These are phyloP conservation scores for Arizona elegans DNA, from an alignment of 2,113 vertebrate species.

Conservation along the genomic window DNA sequence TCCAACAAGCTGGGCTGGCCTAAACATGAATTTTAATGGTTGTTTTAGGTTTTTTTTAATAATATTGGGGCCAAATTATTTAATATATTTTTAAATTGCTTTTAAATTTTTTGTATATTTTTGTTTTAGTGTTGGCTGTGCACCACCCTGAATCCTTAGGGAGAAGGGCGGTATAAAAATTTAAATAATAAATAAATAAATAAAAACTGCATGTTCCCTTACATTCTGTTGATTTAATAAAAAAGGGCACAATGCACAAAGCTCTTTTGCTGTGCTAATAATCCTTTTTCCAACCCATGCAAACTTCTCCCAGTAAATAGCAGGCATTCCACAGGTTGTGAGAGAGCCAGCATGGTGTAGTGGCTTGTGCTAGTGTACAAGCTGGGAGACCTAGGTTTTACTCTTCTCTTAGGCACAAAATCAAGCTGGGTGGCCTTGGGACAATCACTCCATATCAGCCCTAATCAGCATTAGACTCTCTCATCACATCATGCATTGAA, in stretches of 20 bases:
- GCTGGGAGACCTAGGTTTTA: background rate
- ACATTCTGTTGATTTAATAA: background rate
- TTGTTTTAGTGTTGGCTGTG: too few relatives aligned
- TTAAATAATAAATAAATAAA: too few relatives aligned
- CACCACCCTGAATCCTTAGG: too few relatives aligned
- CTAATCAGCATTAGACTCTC: background rate
- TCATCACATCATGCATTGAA: background rate
- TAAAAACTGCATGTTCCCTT: background rate
- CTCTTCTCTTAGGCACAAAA: background rate
- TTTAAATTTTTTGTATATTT: too few relatives aligned
- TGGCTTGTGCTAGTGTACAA: background rate
- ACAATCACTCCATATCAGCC: background rate
- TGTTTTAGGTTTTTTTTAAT: too few relatives aligned
- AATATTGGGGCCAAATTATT: too few relatives aligned
- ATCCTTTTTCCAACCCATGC: background rate
- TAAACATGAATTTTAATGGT: too few relatives aligned
- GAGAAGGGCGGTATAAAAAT: too few relatives aligned
- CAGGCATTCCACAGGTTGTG: background rate
- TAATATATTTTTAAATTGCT: too few relatives aligned
- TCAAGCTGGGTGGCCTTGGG: background rate
- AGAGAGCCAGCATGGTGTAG: background rate
- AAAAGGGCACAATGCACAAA: background rate
- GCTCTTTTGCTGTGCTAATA: background rate
- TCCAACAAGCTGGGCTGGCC: too few relatives aligned
- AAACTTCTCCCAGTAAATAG: background rate